A percentile compares a stretch with the other conserved stretches of the same genome.
These are phyloP conservation scores for Penelope pileata DNA, from an alignment of 2,113 vertebrate species.

Conservation along the genomic window DNA sequence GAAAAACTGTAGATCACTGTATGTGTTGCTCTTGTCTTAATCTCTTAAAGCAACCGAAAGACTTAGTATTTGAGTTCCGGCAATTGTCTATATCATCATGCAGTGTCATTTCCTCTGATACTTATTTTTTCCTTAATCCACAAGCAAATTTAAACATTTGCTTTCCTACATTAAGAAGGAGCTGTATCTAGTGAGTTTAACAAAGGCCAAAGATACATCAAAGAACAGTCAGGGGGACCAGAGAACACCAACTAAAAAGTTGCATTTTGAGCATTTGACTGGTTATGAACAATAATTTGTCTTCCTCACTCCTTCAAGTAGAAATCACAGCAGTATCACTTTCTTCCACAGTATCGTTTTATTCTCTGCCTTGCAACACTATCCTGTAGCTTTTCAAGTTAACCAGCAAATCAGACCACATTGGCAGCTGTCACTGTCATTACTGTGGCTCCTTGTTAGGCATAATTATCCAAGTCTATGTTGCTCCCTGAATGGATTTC, in stretches of 20 bases:
- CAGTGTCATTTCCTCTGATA: neutral
- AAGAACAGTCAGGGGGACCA: neutral
- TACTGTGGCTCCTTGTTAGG: neutral
- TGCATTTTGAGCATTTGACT: neutral
- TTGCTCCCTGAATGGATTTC: neutral
- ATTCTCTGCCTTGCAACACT: neutral
- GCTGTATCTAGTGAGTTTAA: neutral
- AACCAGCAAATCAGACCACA: neutral
- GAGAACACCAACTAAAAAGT: neutral
- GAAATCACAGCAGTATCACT: neutral
- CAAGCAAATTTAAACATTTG: neutral
- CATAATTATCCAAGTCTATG: neutral
- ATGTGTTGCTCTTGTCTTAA: neutral
- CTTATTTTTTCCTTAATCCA: neutral
- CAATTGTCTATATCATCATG: neutral
- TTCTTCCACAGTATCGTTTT: too few species aligned
- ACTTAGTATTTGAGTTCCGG: neutral
- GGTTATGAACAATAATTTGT: neutral
- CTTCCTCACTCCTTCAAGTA: rapidly evolving
- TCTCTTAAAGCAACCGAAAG: neutral
- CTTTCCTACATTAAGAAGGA: neutral
- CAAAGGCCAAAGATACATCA: neutral
- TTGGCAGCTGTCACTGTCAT: neutral
- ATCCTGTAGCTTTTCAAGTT: neutral
- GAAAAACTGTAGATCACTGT: neutral